Conservation (phyloP, 2,888 invertebrate species). For the Aleiodes testaceus region DNA sequence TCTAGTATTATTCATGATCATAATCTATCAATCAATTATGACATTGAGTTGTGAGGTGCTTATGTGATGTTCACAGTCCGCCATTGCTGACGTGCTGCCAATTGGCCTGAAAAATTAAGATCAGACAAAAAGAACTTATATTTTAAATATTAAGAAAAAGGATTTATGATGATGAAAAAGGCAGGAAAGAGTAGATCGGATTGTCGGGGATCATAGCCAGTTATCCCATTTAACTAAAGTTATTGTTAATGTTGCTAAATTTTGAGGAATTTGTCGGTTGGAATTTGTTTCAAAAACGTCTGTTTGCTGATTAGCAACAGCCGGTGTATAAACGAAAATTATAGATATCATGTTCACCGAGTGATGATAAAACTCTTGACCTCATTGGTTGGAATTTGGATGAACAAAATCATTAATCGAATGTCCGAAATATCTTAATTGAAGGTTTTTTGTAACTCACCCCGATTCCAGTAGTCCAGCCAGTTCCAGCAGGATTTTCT, state of each 20-base stretch:
- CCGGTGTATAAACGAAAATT: no score
- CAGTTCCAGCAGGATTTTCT: slow-evolving; percentile 83
- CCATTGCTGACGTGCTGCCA: slow-evolving; percentile 67
- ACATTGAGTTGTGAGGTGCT: neutral
- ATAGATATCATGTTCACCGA: no score
- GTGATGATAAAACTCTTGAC: no score
- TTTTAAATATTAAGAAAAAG: slow-evolving; percentile 23
- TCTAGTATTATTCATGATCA: slow-evolving; percentile 29
- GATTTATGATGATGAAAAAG: neutral
- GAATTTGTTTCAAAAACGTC: no score
- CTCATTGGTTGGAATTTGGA: no score
- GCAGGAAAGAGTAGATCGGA: no score
- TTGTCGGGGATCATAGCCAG: neutral
- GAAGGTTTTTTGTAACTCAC: slow-evolving; percentile 66
- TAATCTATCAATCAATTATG: neutral
- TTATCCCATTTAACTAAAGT: neutral
- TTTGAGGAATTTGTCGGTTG: no score
- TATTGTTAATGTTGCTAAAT: no score
- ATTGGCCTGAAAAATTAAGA: slow-evolving; percentile 62
- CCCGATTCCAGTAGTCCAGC: slow-evolving; percentile 84
- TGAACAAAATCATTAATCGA: no score
- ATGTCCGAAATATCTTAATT: neutral
- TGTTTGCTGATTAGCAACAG: no score
- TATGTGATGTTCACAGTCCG: slow-evolving; percentile 55
- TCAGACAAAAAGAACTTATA: slow-evolving; percentile 14